Evolutionary conservation across 2,113 vertebrate species (phyloP), one percentile per base, ranked within the genome.

Genomic region (Oceanodroma tethys): DNA sequence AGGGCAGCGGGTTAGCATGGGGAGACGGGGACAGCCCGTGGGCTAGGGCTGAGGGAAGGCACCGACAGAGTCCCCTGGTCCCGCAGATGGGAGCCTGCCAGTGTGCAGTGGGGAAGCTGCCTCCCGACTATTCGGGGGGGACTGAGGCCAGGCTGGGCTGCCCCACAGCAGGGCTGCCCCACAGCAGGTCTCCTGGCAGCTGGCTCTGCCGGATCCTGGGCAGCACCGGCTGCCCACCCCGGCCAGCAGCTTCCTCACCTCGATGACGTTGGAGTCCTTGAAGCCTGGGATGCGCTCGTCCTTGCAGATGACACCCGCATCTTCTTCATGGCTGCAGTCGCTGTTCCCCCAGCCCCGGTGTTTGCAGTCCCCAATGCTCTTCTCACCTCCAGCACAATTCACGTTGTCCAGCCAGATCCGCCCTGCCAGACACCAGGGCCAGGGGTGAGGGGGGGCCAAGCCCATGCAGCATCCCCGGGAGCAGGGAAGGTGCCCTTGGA

Each of bases 391-490:
- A 0, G 72, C 95, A 63, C 99, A 99, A 90, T 97, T 98, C 86
- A 99, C 98, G 4, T 99, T 99, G 98, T 99, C 99, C 98, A 99
- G 98, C 99, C 99, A 99, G 98, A 99, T 99, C 74, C 98, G 98
- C 65, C 99, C 99, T 99, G 98, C 22, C 75, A 63, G 47, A 62
- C 59, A 90, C 27, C 34, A 10, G 19, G 32, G 40, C 23, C 13
- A 8, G 7, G 32, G 36, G 16, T 86, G 23, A 76, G 42, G 10
- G 4, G 45, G 22, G 11, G 16, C 40, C 67, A 10, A 52, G 40
- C 13, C 47, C 66, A 13, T 0, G 9, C 43, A 23, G 75, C 65
- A n/a, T 5, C 8, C 32, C 27, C 32, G 1, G 43, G 13, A 48
- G 20, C 55, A 13, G 60, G 42, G 58, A 74, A 45, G 10, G 70